Percentiles rank a stretch among this genome's conserved stretches.
Evolutionary conservation across 2,888 invertebrate genomes (phyloP).

Genomic region (Ophonus ardosiacus): DNA sequence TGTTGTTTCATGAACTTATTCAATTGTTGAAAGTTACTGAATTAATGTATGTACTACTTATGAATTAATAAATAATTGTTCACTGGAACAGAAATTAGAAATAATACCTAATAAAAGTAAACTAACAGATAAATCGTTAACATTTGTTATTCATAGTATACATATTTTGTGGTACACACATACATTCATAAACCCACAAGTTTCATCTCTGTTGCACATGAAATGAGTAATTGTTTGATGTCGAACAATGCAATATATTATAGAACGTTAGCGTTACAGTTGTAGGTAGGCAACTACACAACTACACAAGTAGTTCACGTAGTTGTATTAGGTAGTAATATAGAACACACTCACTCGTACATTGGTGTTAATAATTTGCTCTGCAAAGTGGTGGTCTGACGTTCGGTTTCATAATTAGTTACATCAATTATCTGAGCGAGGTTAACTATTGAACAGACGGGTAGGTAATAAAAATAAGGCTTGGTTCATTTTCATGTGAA

Average conservation of each 20-base stretch:
- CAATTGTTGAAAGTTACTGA: background rate
- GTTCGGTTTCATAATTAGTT: background rate
- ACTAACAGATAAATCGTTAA: too few relatives aligned
- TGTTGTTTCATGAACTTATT: background rate
- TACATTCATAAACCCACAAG: background rate
- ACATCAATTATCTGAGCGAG: background rate
- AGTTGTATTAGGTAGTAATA: background rate
- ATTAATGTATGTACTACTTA: background rate
- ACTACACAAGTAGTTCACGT: background rate
- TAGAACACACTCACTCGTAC: background rate
- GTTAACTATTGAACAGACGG: background rate
- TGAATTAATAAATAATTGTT: too few relatives aligned
- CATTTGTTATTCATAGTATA: too few relatives aligned
- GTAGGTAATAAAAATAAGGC: too few relatives aligned
- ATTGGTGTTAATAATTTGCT: background rate
- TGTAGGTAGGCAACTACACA: background rate
- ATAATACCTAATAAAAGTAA: too few relatives aligned
- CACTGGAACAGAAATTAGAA: too few relatives aligned
- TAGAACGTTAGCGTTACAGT: background rate
- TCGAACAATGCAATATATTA: constrained; percentile 48
- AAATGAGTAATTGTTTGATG: constrained; percentile 40
- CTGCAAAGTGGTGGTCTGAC: background rate
- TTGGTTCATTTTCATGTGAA: too few relatives aligned
- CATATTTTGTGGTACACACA: background rate
- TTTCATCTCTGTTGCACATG: background rate